phyloP scores from a whole-genome alignment of 1,140 invertebrate species.

The Hylyphantes graminicola region DNA sequence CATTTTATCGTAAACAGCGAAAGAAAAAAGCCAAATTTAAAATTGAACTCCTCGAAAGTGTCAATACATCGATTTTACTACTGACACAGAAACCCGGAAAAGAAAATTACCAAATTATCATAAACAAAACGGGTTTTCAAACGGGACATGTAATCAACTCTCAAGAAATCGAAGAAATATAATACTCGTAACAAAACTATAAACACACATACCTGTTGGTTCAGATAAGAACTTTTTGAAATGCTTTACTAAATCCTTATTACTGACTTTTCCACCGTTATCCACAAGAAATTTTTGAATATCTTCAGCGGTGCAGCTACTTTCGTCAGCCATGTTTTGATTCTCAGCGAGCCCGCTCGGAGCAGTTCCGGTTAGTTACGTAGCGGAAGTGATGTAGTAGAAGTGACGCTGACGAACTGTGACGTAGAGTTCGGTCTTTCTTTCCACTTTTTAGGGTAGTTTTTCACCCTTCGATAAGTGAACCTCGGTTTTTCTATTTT shows the following conservation, averaged over 20 bases:
- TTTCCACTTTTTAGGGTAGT: background rate
- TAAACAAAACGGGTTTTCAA: constrained; percentile 35
- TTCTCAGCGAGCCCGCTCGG: constrained; percentile 29
- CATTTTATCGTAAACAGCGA: too few species aligned
- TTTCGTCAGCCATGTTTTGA: constrained; percentile 71
- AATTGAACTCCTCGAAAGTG: too few species aligned
- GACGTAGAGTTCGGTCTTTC: background rate
- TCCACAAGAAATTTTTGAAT: constrained; percentile 84
- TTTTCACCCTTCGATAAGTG: too few species aligned
- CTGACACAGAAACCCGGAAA: background rate
- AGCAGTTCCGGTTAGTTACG: constrained; percentile 30
- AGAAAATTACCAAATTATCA: constrained; percentile 14
- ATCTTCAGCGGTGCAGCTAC: constrained; percentile 78
- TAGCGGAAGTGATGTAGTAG: constrained; percentile 16
- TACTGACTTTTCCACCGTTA: constrained; percentile 85
- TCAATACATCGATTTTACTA: too few species aligned
- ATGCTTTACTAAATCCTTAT: constrained; percentile 87
- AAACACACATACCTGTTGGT: constrained; percentile 78
- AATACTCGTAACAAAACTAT: background rate
- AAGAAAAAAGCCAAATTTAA: too few species aligned
- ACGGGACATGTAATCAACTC: background rate
- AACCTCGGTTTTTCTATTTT: too few species aligned
- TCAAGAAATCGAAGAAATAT: background rate
- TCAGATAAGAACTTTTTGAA: constrained; percentile 87
- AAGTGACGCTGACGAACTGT: background rate